These are phyloP conservation scores for Folsomia candida DNA, from an alignment of 2,888 invertebrate species.

Conservation along the genomic window DNA sequence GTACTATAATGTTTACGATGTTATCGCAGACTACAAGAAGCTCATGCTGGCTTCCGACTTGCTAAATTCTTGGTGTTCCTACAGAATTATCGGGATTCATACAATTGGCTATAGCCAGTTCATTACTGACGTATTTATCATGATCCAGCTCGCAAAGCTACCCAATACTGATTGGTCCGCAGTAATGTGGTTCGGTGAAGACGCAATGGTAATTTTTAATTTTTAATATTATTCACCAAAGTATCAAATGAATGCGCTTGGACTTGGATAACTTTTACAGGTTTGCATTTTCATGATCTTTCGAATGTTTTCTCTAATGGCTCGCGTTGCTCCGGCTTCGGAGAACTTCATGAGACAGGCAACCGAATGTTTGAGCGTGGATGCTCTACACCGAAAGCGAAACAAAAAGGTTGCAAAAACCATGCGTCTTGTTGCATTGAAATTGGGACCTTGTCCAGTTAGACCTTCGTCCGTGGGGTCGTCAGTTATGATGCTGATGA, in stretches of 20 bases:
- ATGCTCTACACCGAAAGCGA: constrained; percentile 5
- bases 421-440: constrained; percentile 11
- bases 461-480: constrained; percentile 18
- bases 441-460: constrained; percentile 22
- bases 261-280: not conserved
- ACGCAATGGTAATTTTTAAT: constrained; percentile 13
- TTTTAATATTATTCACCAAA: too few relatives aligned
- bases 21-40: constrained; percentile 15
- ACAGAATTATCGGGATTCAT: constrained; percentile 22
- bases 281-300: constrained; percentile 10
- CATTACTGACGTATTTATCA: constrained; percentile 21
- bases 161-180: constrained; percentile 13
- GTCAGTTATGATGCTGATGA: constrained; percentile 15
- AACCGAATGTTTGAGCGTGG: not conserved
- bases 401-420: not conserved
- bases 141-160: constrained; percentile 15
- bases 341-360: constrained; percentile 2
- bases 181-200: constrained; percentile 18
- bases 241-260: too few relatives aligned
- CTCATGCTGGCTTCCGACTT: constrained; percentile 6
- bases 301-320: constrained; percentile 24
- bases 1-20: not conserved
- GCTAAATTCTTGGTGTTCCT: constrained; percentile 16
- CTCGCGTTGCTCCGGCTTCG: constrained; percentile 15
- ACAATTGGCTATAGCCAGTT: constrained; percentile 26